Conservation (phyloP, 2,797 vertebrate species). For the Hipposideros larvatus region DNA sequence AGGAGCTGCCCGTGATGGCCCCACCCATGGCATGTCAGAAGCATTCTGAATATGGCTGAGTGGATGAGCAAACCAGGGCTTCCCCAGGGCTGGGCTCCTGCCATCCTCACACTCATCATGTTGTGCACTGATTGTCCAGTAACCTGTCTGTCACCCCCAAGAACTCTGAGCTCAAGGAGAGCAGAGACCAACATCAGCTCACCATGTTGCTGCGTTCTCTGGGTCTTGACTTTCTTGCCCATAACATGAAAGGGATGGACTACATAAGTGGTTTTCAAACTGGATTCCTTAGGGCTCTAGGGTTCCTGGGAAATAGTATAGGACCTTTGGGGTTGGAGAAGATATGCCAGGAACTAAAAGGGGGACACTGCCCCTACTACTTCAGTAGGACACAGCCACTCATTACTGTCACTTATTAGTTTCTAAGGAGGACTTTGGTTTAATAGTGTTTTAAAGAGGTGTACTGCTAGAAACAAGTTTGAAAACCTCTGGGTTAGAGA, state of each 20-base stretch:
- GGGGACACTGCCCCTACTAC: not conserved
- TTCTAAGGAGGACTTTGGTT: constrained; percentile 17
- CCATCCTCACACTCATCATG: not conserved
- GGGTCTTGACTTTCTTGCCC: not conserved
- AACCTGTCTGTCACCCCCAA: not conserved
- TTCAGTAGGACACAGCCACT: not conserved
- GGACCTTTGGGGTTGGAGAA: not conserved
- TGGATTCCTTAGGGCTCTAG: not conserved
- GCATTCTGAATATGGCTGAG: not conserved
- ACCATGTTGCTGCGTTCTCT: not conserved
- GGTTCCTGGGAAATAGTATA: not conserved
- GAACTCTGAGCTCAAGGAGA: not conserved
- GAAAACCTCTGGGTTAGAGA: not conserved
- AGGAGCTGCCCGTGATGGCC: not conserved
- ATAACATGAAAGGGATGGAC: not conserved
- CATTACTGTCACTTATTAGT: not conserved
- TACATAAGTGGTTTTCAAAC: not conserved
- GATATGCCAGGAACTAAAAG: not conserved
- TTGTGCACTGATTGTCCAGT: not conserved
- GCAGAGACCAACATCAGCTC: not conserved
- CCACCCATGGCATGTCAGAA: not conserved
- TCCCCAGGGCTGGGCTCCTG: not conserved
- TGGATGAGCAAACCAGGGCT: not conserved
- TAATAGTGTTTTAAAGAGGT: not conserved
- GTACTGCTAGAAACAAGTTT: not conserved